These are phyloP conservation scores for Platyscapa corneri DNA, from an alignment of 1,140 invertebrate genomes.

Conservation along the genomic window DNA sequence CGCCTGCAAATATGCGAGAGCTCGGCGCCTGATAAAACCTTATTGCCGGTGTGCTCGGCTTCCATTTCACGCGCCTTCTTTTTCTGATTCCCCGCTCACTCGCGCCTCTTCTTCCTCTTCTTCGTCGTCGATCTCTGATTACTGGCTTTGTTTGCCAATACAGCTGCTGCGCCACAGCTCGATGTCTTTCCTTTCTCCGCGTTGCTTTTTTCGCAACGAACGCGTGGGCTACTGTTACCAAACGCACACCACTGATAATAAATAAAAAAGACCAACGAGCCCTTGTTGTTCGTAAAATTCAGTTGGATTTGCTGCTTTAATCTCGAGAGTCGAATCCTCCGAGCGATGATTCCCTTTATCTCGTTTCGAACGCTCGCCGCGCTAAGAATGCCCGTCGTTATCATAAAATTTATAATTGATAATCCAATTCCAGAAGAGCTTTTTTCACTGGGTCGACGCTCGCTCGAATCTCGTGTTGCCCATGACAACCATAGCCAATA, in stretches of 20 bases:
- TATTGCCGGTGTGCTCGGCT: background rate
- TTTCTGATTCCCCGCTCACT: too few relatives aligned
- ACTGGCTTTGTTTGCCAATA: background rate
- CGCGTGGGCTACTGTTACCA: background rate
- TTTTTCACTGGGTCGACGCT: background rate
- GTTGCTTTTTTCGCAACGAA: background rate
- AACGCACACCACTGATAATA: too few relatives aligned
- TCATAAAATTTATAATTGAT: background rate
- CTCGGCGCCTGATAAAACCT: slow-evolving; percentile 3
- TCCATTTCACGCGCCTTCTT: slow-evolving; percentile 1
- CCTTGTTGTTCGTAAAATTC: background rate
- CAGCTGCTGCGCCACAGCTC: background rate
- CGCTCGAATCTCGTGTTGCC: too few relatives aligned
- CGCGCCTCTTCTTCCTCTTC: background rate
- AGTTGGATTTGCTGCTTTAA: background rate
- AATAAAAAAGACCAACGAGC: too few relatives aligned
- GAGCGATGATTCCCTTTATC: background rate
- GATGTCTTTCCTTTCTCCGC: background rate
- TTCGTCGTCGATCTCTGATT: background rate
- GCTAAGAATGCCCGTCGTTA: background rate
- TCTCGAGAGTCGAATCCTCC: background rate
- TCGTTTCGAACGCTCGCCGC: background rate
- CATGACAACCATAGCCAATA: too few relatives aligned
- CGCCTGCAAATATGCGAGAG: background rate
- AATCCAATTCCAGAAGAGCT: background rate